Conservation (phyloP, 2,797 vertebrate genomes). For the Sebastolobus altivelis region DNA sequence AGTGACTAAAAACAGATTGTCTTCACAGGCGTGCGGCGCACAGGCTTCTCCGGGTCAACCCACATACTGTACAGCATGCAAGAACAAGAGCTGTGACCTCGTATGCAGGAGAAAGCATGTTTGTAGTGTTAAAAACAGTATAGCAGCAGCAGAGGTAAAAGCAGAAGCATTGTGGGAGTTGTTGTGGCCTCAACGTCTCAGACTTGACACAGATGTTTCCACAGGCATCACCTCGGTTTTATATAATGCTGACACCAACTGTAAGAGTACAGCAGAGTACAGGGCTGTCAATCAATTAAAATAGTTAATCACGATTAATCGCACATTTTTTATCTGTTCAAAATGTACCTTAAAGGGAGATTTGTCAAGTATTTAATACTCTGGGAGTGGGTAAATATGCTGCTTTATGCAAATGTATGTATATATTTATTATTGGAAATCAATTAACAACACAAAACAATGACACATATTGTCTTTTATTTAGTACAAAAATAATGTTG, state of each 20-base stretch:
- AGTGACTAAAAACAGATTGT: constrained; percentile 65
- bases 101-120: constrained; percentile 33
- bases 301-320: too few relatives aligned
- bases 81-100: constrained; percentile 50
- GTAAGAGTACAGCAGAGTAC: not conserved
- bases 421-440: too few relatives aligned
- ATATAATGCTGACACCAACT: constrained; percentile 20
- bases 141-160: constrained; percentile 54
- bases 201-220: constrained; percentile 55
- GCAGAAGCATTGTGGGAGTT: constrained; percentile 69
- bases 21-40: constrained; percentile 24
- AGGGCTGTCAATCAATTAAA: too few relatives aligned
- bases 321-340: too few relatives aligned
- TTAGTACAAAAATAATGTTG: too few relatives aligned
- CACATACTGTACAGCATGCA: constrained; percentile 53
- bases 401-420: too few relatives aligned
- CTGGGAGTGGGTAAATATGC: too few relatives aligned
- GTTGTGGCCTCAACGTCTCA: constrained; percentile 31
- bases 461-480: too few relatives aligned
- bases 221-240: constrained; percentile 22
- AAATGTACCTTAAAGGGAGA: too few relatives aligned
- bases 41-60: constrained; percentile 56
- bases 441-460: too few relatives aligned
- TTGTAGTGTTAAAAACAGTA: constrained; percentile 45
- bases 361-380: too few relatives aligned